Conservation (phyloP, 2,113 vertebrate genomes). For the Albula glossodonta region DNA sequence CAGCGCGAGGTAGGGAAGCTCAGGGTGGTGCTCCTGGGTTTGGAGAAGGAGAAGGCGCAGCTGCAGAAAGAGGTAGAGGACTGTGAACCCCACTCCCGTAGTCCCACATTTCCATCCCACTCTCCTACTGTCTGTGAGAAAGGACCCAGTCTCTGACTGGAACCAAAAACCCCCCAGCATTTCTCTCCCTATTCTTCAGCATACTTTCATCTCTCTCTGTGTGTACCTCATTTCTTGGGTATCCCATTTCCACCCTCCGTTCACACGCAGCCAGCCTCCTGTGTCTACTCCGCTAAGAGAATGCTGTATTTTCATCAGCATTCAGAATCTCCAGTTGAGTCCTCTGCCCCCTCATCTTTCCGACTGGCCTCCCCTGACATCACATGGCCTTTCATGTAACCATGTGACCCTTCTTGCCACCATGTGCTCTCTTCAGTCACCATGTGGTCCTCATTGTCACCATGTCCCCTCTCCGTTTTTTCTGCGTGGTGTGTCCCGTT, state of each 20-base stretch:
- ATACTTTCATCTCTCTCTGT: neutral
- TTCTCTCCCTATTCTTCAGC: conserved; percentile 11
- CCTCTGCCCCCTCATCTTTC: neutral
- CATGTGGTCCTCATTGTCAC: neutral
- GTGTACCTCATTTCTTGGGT: neutral
- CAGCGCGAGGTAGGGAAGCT: conserved; percentile 79
- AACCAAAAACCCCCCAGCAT: neutral
- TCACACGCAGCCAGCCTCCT: neutral
- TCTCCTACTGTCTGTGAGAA: conserved; percentile 48
- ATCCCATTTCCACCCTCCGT: neutral
- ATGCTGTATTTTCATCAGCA: neutral
- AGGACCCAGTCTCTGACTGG: neutral
- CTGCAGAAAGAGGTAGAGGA: conserved; percentile 79
- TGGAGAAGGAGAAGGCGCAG: conserved; percentile 70
- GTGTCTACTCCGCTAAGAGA: neutral
- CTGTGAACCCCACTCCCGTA: conserved; percentile 44
- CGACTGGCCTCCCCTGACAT: neutral
- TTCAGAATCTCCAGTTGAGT: neutral
- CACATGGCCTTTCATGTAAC: neutral
- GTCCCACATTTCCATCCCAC: conserved; percentile 54
- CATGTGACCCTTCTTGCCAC: neutral
- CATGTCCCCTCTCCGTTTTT: neutral
- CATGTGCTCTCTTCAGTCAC: neutral
- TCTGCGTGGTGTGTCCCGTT: neutral
- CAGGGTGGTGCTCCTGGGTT: conserved; percentile 70